Evolutionary conservation across 2,113 vertebrate species (phyloP), one percentile per base, ranked within the genome.

Genomic region (Rissa tridactyla): DNA sequence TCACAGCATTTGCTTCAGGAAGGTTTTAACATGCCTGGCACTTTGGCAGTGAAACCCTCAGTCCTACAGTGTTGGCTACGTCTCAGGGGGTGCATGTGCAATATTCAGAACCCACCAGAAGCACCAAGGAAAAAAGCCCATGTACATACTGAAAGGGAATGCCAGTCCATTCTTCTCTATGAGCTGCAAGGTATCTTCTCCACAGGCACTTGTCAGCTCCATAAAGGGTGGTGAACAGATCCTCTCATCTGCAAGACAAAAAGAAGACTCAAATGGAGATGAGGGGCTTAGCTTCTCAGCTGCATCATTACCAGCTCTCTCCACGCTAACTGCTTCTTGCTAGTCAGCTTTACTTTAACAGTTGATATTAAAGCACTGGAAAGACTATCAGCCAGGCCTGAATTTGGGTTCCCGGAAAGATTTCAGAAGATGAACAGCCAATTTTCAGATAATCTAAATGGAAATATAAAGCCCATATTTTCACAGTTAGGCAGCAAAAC

Each of bases 181-280:
- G 94, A 99, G 98, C 96, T 98, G 97, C 98, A 99, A 96, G 36
- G 99, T 99, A 84, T 99, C 99, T 61, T 98, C 98, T 79, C 98
- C 99, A 79, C 99, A 99, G 89, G 99, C 98, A 38, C 98, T 98
- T 88, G 99, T 99, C 95, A 99, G 98, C 94, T 99, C 99, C 99
- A 99, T 99, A 98, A 99, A 99, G 42, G 99, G 99, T 15, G 99
- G 99, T n/a, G 99, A 99, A 97, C 99, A 99, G 96, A 99, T 99
- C 95, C 99, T 98, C 88, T 99, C 98, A 81, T 99, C 99, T 99
- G 84, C 57, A 89, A 90, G 80, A 94, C 49, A 93, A 64, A 71
- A 81, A 76, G 57, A 49, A 76, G 34, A 44, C 26, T 76, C 52
- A 86, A 81, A 86, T 94, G 64, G 46, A 86, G 80, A 92, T 57